Conservation (phyloP, 2,113 vertebrate genomes). For the Serilophus lunatus region DNA sequence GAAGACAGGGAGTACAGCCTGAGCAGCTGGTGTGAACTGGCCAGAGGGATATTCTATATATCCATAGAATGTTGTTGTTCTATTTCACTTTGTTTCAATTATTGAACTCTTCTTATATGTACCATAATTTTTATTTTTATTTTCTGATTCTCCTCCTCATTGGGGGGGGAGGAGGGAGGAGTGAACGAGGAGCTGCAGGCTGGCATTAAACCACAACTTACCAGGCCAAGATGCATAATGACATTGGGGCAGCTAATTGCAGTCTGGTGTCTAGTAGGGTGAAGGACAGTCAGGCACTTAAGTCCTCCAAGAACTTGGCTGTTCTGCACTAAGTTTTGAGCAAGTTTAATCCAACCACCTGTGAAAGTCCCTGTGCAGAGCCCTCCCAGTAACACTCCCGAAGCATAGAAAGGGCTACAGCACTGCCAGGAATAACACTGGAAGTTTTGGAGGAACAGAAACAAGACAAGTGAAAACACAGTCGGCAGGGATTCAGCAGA, state of each 20-base stretch:
- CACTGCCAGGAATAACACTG: not conserved
- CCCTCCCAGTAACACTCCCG: not conserved
- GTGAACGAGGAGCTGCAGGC: not conserved
- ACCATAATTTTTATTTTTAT: not conserved
- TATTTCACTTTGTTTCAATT: not conserved
- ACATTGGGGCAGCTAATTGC: not conserved
- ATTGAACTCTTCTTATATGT: not conserved
- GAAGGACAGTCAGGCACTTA: not conserved
- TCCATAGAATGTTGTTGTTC: not conserved
- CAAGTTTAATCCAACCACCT: not conserved
- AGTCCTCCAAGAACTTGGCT: not conserved
- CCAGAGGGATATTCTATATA: not conserved
- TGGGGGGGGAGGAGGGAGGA: no score
- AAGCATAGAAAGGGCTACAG: not conserved
- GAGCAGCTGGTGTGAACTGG: not conserved
- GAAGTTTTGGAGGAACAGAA: not conserved
- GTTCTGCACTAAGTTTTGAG: not conserved
- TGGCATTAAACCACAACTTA: not conserved
- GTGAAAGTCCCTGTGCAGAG: not conserved
- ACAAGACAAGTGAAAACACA: not conserved
- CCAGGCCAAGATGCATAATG: not conserved
- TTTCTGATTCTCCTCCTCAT: not conserved
- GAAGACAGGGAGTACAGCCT: not conserved
- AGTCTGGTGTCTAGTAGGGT: not conserved
- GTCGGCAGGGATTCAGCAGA: not conserved